Evolutionary conservation across 2,113 vertebrate species (phyloP), one percentile per base, ranked within the genome.

Genomic region (Eudyptes chrysolophus): DNA sequence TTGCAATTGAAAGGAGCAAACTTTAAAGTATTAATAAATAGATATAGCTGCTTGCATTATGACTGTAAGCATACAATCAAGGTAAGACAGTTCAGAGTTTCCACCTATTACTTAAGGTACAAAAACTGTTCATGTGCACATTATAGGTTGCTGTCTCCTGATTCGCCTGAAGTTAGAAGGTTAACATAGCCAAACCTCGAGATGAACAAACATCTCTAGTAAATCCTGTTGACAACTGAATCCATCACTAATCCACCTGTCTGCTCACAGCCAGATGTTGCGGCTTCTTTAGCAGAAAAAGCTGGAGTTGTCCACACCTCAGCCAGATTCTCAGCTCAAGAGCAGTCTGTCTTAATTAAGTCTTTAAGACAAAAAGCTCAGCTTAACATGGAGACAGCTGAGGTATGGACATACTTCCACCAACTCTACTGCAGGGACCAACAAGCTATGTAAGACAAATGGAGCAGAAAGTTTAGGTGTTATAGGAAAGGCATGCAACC

Each of bases 161-260:
- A n/a, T 16, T 84, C 26, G n/a, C 48, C 34, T 69, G 6, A 94
- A 93, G 36, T 93, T 22, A 48, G 32, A 92, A 94, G 51, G 58
- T 65, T 78, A 82, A 72, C 15, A 57, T 0, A 75, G 52, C 7
- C 78, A 89, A 96, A 75, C 7, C 32, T 58, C 1, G 1, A 75
- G 36, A 82, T 38, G 62, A 94, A 86, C 32, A 72, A 75, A 96
- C 27, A 46, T 30, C 81, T 89, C 77, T 71, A 36, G 26, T 68
- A 95, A 96, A 91, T 79, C 65, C 89, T 72, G 52, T 44, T 95
- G 89, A 96, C 90, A 93, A 55, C n/a, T 55, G 84, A 95, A 95
- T 64, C 86, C n/a, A 89, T 64, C 65, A 48, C 42, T 79, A 93
- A 96, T 82, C 36, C 70, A 95, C 90, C 69, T 92, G 49, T 77